These are phyloP conservation scores for Chloroclysta siterata DNA, from an alignment of 2,888 invertebrate genomes.

Conservation along the genomic window DNA sequence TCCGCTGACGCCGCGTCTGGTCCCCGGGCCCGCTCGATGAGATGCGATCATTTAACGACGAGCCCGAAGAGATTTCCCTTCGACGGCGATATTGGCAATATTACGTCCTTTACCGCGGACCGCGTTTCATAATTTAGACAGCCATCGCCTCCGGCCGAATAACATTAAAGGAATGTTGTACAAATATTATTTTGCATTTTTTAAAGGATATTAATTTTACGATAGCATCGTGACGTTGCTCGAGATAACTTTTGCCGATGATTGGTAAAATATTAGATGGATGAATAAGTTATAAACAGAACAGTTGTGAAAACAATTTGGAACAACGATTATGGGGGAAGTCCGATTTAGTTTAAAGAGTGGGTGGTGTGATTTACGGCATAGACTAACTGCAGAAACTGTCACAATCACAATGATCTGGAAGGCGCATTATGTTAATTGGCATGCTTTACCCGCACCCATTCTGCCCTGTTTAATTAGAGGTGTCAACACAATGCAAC, in stretches of 20 bases:
- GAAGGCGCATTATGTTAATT: conserved; percentile 74
- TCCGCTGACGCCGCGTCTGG: conserved; percentile 78
- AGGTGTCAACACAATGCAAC: conserved; percentile 80
- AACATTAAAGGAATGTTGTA: conserved; percentile 64
- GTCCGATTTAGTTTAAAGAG: conserved; percentile 45
- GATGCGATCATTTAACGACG: conserved; percentile 77
- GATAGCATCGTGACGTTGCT: conserved; percentile 35
- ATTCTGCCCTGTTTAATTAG: conserved; percentile 79
- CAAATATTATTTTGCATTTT: conserved; percentile 64
- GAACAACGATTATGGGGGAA: conserved; percentile 30
- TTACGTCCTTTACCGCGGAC: conserved; percentile 61
- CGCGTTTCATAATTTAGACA: conserved; percentile 66
- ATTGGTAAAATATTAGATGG: conserved; percentile 8
- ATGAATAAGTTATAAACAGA: conserved; percentile 11
- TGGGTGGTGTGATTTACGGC: conserved; percentile 54
- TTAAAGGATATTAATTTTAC: conserved; percentile 49
- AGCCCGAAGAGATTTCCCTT: conserved; percentile 64
- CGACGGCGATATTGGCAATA: conserved; percentile 68
- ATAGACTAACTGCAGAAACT: conserved; percentile 52
- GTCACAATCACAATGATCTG: conserved; percentile 61
- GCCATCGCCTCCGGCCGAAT: conserved; percentile 61
- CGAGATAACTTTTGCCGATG: conserved; percentile 32
- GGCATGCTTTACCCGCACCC: conserved; percentile 72
- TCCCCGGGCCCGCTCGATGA: conserved; percentile 55
- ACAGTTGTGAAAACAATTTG: conserved; percentile 39